These are phyloP conservation scores for Platysteira castanea DNA, from an alignment of 2,113 vertebrate genomes.

Conservation along the genomic window DNA sequence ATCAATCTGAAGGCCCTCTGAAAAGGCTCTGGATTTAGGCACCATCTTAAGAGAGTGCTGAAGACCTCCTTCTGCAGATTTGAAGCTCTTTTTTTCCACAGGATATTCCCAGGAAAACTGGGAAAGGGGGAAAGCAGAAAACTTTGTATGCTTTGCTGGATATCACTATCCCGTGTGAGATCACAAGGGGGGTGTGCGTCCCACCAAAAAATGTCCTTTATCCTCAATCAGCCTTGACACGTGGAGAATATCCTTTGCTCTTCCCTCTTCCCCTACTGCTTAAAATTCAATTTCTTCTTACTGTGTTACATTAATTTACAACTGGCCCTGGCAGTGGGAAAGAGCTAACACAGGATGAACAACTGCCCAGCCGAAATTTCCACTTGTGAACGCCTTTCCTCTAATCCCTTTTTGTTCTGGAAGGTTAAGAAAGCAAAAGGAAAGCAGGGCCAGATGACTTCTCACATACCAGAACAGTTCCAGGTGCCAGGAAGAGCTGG, in stretches of 20 bases:
- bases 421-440: slow-evolving; percentile 23
- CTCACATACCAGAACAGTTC: not conserved
- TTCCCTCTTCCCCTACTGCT: not conserved
- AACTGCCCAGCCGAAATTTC: slow-evolving; percentile 17
- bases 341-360: not conserved
- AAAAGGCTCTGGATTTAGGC: not conserved
- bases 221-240: not conserved
- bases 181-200: not conserved
- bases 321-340: not conserved
- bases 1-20: not conserved
- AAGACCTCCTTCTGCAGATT: not conserved
- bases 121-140: not conserved
- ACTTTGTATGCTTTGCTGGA: not conserved
- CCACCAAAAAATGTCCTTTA: not conserved
- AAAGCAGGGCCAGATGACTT: not conserved
- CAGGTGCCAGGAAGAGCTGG: not conserved
- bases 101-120: not conserved
- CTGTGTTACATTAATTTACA: not conserved
- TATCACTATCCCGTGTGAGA: not conserved
- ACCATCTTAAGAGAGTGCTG: not conserved
- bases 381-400: slow-evolving; percentile 60
- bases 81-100: not conserved
- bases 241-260: not conserved
- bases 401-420: slow-evolving; percentile 21
- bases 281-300: not conserved